Base-by-base conservation (phyloP, 2,113 vertebrate genomes). In the Microcebus murinus region DNA sequence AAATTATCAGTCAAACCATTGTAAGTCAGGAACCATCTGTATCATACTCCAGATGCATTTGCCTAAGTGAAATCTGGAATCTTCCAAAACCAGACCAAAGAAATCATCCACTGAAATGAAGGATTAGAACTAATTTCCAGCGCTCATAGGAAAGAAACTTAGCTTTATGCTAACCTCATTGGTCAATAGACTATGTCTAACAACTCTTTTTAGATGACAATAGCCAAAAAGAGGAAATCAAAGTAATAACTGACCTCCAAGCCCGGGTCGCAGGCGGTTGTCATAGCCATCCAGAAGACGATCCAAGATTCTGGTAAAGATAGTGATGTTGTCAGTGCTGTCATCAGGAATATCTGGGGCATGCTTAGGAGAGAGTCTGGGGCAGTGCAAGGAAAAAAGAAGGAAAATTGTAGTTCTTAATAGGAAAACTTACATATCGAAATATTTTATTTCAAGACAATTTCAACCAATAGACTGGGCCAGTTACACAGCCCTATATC, bases 261-360 rank as follows among this genome's bases (percentile, higher is more conserved):
- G 98, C 6, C 99, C 99, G 0, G 99, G 99, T 94, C 99, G 98
- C 91, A 99, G 99, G 82, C 99, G 98, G 98, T 99, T 99, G 98
- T 99, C 99, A 3, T 99, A 99, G 52, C 99, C 99, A 77, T 99
- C 99, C 98, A 99, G 76, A 96, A 99, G 99, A 94, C 99, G 98
- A 98, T 99, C 99, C 70, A 99, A 98, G 97, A 99, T 99, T 90
- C 99, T 98, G 14, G 99, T 99, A 97, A 99, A 99, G 96, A 99
- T 99, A 90, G 99, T 99, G 98, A 99, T 99, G 98, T 99, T 99
- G 97, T 99, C 99, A 83, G 98, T 99, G 97, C 99, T 99, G 98
- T 99, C 99, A 80, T 99, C 99, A 0, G 98, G 98, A 0, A 99
- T 98, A 0, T 99, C 98, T 0, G 98, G 98, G 57, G 98, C 99